Base-by-base conservation (phyloP, 2,797 vertebrate genomes). In the Aplochiton taeniatus region DNA sequence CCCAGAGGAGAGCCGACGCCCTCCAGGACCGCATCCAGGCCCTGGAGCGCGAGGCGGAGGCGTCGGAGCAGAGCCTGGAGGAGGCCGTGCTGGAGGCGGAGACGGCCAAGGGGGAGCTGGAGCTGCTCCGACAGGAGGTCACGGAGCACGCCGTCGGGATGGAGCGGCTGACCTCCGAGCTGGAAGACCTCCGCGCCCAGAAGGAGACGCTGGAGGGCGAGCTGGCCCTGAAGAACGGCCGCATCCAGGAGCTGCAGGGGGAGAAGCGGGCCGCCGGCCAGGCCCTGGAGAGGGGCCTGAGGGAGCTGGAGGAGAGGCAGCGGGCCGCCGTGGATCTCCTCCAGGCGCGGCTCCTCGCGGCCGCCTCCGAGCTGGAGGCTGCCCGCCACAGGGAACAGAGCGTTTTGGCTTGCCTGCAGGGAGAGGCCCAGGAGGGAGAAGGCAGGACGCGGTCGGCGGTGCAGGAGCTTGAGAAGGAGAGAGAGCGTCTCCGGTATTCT, bases 41-140 rank as follows among this genome's bases (percentile, higher is more conserved):
- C 10, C 92, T 98, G 69, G 92, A 97, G 83, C 91, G 93, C 72
- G 95, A 97, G 65, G 76, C 93, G 75, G 92, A 94, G 41, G 88
- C 92, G 69, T 74, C 85, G 0, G 96, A 96, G 70, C 93, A 93
- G 82, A 93, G 89, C 83, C 87, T 96, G 2, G 96, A 98, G 76
- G 90, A 92, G 8, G 87, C 91, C 45, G 76, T 97, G 70, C 66
- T 98, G 53, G 93, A 94, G 76, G 76, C 89, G 0, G 97, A 97
- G 85, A 85, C 46, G 8, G 78, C 86, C 45, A 93, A 93, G 86
- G 91, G 87, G 55, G 94, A 97, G 49, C 72, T 88, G 11, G 95
- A 97, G 74, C 72, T 55, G 0, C 72, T 90, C 48, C 87, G 87
- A 18, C 64, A 80, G 13, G 92, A 95, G 68, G 87, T 88, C 46